phyloP scores from a whole-genome alignment of 2,113 vertebrate genomes.

The Nycticryphes semicollaris region DNA sequence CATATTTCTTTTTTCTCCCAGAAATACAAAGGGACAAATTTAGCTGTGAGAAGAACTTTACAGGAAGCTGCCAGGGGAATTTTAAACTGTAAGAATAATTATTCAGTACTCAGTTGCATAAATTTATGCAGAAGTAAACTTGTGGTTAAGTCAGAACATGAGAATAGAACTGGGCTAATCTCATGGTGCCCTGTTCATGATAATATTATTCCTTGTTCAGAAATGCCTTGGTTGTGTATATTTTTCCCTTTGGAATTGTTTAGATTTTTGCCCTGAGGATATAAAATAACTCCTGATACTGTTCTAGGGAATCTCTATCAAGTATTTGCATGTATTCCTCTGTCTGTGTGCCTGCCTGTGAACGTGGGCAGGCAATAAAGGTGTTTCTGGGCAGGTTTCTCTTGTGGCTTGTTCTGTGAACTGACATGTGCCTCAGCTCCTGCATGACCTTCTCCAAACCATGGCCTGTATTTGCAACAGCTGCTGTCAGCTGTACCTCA shows the following conservation, averaged over 20 bases:
- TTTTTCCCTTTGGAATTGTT: background rate
- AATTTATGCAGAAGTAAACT: background rate
- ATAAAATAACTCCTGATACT: background rate
- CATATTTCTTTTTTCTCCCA: background rate
- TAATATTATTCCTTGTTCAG: background rate
- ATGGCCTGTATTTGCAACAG: background rate
- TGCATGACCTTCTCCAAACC: background rate
- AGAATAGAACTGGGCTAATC: background rate
- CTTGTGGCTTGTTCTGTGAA: background rate
- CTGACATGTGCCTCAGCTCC: background rate
- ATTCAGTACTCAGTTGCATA: background rate
- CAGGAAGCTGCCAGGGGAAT: background rate
- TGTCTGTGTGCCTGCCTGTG: background rate
- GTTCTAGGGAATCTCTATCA: background rate
- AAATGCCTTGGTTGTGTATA: background rate
- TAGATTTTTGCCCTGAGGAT: background rate
- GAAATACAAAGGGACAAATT: background rate
- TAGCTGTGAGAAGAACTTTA: background rate
- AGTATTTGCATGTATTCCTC: background rate
- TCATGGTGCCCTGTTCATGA: background rate
- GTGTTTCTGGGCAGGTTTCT: background rate
- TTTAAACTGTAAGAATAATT: background rate
- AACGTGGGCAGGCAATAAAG: accelerated
- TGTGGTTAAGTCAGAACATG: background rate
- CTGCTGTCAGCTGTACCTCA: background rate